These are phyloP conservation scores for Pangasius larnaudii DNA, from an alignment of 2,797 vertebrate species.

Conservation along the genomic window DNA sequence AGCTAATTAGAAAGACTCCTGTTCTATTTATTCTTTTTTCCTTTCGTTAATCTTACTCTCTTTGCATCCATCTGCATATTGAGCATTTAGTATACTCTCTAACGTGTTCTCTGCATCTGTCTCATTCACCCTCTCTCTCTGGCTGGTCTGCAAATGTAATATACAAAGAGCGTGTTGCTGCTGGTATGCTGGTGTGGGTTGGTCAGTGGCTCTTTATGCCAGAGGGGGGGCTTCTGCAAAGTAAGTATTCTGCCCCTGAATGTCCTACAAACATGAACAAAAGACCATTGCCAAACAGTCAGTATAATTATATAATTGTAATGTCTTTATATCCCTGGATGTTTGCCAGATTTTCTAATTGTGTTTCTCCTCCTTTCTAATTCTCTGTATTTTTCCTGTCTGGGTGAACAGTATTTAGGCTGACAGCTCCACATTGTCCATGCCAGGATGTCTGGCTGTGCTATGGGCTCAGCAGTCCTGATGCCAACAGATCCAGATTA, in stretches of 20 bases:
- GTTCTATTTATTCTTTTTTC: neutral
- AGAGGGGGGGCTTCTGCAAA: conserved; percentile 44
- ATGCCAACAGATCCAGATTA: conserved; percentile 18
- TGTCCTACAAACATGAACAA: conserved; percentile 64
- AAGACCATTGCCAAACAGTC: conserved; percentile 28
- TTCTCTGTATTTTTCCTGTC: neutral
- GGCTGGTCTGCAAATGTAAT: conserved; percentile 71
- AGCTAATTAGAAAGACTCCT: conserved; percentile 19
- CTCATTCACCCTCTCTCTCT: conserved; percentile 56
- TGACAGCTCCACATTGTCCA: neutral
- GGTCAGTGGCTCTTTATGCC: conserved; percentile 51
- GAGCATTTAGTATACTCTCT: conserved; percentile 17
- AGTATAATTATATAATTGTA: neutral
- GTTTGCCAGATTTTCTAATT: neutral
- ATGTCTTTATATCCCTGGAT: neutral
- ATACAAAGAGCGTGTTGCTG: conserved; percentile 74
- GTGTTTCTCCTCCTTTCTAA: neutral
- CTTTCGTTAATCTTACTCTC: neutral
- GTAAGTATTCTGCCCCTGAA: conserved; percentile 20
- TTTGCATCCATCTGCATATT: conserved; percentile 27
- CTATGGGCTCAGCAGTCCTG: conserved; percentile 14
- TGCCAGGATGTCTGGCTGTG: conserved; percentile 6
- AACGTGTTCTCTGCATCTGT: conserved; percentile 38
- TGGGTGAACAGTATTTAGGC: neutral
- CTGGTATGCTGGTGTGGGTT: conserved; percentile 70